phyloP scores from a whole-genome alignment of 2,888 invertebrate genomes.

The Macrosoma leucophasiata region DNA sequence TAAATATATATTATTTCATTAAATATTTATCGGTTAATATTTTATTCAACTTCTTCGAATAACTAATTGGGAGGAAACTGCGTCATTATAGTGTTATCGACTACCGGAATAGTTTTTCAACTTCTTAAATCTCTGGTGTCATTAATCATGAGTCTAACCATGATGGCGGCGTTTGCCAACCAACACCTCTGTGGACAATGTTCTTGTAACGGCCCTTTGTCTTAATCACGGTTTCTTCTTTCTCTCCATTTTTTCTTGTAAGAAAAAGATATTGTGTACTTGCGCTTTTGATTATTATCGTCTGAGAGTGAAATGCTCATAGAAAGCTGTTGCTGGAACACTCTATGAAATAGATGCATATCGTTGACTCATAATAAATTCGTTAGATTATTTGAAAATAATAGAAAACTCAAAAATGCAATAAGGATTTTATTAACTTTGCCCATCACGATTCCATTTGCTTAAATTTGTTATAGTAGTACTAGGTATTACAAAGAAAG shows the following conservation, averaged over 20 bases:
- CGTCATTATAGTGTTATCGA: slow-evolving; percentile 29
- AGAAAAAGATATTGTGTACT: slow-evolving; percentile 19
- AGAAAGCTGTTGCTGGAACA: too few relatives aligned
- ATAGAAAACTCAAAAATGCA: too few relatives aligned
- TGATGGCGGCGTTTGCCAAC: slow-evolving; percentile 32
- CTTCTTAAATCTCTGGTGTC: slow-evolving; percentile 38
- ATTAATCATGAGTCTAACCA: slow-evolving; percentile 38
- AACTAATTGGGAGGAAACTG: slow-evolving; percentile 8
- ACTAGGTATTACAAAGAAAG: too few relatives aligned
- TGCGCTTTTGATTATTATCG: too few relatives aligned
- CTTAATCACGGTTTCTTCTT: slow-evolving; percentile 23
- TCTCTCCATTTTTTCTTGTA: slow-evolving; percentile 24
- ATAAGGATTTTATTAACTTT: too few relatives aligned
- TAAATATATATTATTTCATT: too few relatives aligned
- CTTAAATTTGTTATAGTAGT: too few relatives aligned
- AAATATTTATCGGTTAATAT: too few relatives aligned
- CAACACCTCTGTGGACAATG: slow-evolving; percentile 31
- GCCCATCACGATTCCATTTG: too few relatives aligned
- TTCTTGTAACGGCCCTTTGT: slow-evolving; percentile 34
- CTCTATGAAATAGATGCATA: slow-evolving; percentile 24
- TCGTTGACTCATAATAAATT: slow-evolving; percentile 2
- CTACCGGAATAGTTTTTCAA: slow-evolving; percentile 30
- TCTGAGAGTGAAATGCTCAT: too few relatives aligned
- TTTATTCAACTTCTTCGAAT: too few relatives aligned
- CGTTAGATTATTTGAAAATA: too few relatives aligned